Evolutionary conservation across 2,888 invertebrate species (phyloP).

Genomic region (Synergus umbraculus): DNA sequence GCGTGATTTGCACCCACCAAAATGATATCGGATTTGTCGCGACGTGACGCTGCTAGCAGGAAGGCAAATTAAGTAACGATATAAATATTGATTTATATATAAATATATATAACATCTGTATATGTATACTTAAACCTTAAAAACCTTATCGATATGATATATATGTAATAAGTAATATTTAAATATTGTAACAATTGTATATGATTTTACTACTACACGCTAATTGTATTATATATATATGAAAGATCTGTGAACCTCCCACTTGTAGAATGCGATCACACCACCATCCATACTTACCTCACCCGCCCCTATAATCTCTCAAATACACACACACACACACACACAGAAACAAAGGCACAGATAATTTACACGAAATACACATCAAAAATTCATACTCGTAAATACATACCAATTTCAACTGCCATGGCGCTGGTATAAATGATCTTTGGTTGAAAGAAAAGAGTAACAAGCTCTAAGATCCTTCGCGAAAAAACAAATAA

Average conservation of each 20-base stretch:
- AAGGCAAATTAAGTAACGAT: constrained; percentile 68
- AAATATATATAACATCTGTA: constrained; percentile 70
- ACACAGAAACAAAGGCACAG: constrained; percentile 27
- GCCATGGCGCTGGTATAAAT: constrained; percentile 72
- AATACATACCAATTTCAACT: constrained; percentile 70
- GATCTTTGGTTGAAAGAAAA: constrained; percentile 60
- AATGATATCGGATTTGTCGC: constrained; percentile 44
- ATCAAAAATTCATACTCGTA: constrained; percentile 40
- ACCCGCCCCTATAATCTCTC: constrained; percentile 45
- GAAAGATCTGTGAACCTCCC: constrained; percentile 75
- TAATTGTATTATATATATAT: constrained; percentile 77
- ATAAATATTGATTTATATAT: constrained; percentile 75
- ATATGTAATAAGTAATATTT: constrained; percentile 78
- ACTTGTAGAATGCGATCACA: constrained; percentile 72
- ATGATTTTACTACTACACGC: constrained; percentile 77
- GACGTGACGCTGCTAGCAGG: constrained; percentile 47
- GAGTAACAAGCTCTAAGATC: constrained; percentile 46
- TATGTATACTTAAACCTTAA: constrained; percentile 69
- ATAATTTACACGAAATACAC: constrained; percentile 40
- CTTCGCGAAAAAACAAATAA: constrained; percentile 48
- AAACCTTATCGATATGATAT: constrained; percentile 70
- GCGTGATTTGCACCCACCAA: constrained; percentile 45
- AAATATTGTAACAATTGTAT: constrained; percentile 78
- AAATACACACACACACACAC: constrained; percentile 39
- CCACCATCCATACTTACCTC: constrained; percentile 49